Evolutionary conservation across 2,888 invertebrate species (phyloP).

Genomic region (Chirona hameri): DNA sequence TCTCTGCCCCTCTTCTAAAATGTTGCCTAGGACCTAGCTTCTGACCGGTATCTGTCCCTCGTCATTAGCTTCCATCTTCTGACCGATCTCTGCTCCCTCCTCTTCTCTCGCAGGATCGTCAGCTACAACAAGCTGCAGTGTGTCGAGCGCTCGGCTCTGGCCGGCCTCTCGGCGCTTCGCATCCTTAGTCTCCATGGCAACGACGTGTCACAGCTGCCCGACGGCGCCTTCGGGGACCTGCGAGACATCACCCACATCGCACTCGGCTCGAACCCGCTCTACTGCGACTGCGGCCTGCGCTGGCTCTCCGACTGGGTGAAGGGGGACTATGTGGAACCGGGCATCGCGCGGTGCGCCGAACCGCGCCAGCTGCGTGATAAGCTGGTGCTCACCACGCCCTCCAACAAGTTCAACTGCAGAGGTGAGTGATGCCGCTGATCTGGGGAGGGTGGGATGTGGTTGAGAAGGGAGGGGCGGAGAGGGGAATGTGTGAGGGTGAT

Average conservation of each 20-base stretch:
- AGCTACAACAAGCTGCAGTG: conserved; percentile 96
- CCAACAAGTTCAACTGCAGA: conserved; percentile 75
- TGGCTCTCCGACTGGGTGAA: conserved; percentile 99
- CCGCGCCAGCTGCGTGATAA: conserved; percentile 88
- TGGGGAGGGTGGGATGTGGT: too few species aligned
- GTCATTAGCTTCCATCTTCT: background rate
- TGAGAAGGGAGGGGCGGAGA: too few species aligned
- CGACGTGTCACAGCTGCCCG: conserved; percentile 93
- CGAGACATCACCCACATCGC: conserved; percentile 96
- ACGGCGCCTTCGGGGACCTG: conserved; percentile 91
- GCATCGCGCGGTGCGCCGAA: conserved; percentile 91
- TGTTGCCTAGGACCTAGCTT: background rate
- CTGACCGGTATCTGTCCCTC: background rate
- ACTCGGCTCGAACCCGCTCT: conserved; percentile 91
- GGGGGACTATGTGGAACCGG: conserved; percentile 90
- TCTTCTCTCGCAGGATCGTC: conserved; percentile 61
- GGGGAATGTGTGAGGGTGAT: too few species aligned
- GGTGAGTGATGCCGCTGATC: conserved; percentile 51
- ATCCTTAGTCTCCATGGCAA: conserved; percentile 94
- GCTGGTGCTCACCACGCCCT: conserved; percentile 84
- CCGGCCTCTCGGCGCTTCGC: conserved; percentile 79
- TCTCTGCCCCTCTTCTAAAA: too few species aligned
- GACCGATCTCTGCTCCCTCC: background rate
- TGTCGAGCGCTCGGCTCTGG: conserved; percentile 79
- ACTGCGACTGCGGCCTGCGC: conserved; percentile 92